Conservation (phyloP, 2,113 vertebrate species). For the Sus scrofa region T2T-Sscrofa CM000830.6:19914501-19915000, state of each 20-base stretch:
- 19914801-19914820: conserved; percentile 51
- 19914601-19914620: too few relatives aligned
- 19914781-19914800: conserved; percentile 38
- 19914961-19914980: not conserved
- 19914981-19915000: conserved; percentile 18
- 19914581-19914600: too few relatives aligned
- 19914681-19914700: not conserved
- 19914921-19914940: conserved; percentile 28
- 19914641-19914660: not conserved
- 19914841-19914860: conserved; percentile 36
- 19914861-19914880: not conserved
- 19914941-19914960: conserved; percentile 28
- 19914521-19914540: too few relatives aligned
- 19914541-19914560: too few relatives aligned
- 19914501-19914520: too few relatives aligned
- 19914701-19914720: conserved; percentile 38
- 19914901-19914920: not conserved
- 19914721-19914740: conserved; percentile 7
- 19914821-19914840: not conserved
- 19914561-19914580: too few relatives aligned
- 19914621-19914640: not conserved
- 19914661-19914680: conserved; percentile 2
- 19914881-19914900: conserved; percentile 30
- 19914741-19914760: conserved; percentile 17
- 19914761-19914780: not conserved